Conservation (phyloP, 2,888 invertebrate species). For the Ariolimax columbianus region DNA sequence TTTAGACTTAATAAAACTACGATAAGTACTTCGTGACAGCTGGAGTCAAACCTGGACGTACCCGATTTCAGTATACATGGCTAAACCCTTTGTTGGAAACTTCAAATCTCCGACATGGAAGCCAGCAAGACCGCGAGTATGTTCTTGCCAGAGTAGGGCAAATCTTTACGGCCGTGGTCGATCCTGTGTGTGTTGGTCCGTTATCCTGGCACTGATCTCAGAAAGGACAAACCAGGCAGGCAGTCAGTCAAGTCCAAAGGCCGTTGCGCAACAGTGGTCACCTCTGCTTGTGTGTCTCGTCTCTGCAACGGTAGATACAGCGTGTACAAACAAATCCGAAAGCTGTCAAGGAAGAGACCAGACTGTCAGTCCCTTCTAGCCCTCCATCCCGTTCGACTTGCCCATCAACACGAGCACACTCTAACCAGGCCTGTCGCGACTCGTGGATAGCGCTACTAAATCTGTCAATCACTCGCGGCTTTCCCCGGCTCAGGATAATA, state of each 20-base stretch:
- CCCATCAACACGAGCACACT: constrained; percentile 73
- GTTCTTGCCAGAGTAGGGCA: neutral
- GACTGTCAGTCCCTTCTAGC: constrained; percentile 75
- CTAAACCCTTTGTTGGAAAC: constrained; percentile 27
- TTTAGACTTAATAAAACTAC: neutral
- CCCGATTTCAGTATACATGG: constrained; percentile 31
- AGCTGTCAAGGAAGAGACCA: constrained; percentile 73
- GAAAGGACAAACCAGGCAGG: neutral
- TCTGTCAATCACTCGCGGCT: constrained; percentile 71
- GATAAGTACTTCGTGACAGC: neutral
- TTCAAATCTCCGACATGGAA: constrained; percentile 24
- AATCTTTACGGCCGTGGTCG: constrained; percentile 21
- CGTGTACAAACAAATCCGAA: constrained; percentile 73
- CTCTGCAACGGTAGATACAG: constrained; percentile 50
- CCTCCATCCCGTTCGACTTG: constrained; percentile 61
- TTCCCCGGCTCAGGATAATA: constrained; percentile 67
- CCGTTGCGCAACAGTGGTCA: constrained; percentile 53
- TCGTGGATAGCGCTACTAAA: constrained; percentile 71
- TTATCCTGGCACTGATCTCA: constrained; percentile 35
- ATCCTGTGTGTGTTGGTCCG: neutral
- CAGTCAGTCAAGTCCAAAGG: constrained; percentile 35
- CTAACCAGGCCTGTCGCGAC: constrained; percentile 72
- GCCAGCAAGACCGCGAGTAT: neutral
- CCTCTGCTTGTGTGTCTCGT: constrained; percentile 28
- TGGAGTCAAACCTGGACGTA: constrained; percentile 34